Evolutionary conservation across 2,797 vertebrate species (phyloP).

Genomic region (Xenentodon cancila): DNA sequence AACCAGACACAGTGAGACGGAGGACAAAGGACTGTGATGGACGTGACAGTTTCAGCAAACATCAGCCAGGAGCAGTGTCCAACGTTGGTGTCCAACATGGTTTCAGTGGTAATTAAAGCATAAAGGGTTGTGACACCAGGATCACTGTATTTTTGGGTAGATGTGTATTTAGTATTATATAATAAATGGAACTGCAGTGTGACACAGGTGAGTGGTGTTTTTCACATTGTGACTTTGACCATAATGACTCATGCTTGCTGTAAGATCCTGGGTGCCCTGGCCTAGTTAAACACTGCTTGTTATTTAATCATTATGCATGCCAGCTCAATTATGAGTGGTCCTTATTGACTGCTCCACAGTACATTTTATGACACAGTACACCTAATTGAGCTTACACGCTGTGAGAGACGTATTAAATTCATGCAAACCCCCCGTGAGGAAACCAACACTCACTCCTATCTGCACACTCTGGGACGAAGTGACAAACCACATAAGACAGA

Average conservation of each 20-base stretch:
- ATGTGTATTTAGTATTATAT: no score
- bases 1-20: no score
- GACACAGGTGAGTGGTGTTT: not conserved
- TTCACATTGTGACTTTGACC: slow-evolving; percentile 6
- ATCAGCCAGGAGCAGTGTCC: no score
- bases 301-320: slow-evolving; percentile 76
- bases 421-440: slow-evolving; percentile 17
- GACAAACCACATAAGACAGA: slow-evolving; percentile 6
- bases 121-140: no score
- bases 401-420: slow-evolving; percentile 48
- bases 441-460: slow-evolving; percentile 27
- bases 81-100: no score
- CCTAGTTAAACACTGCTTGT: slow-evolving; percentile 61
- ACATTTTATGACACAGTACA: slow-evolving; percentile 63
- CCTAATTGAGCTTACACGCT: slow-evolving; percentile 62
- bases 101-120: no score
- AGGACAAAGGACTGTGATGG: no score
- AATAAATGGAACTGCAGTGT: slow-evolving; percentile 3
- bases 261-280: slow-evolving; percentile 61
- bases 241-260: slow-evolving; percentile 37
- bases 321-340: slow-evolving; percentile 72
- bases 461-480: slow-evolving; percentile 8
- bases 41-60: no score
- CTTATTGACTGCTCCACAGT: slow-evolving; percentile 59
- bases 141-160: no score